Conservation (phyloP, 2,113 vertebrate species). For the Isurus oxyrinchus region DNA sequence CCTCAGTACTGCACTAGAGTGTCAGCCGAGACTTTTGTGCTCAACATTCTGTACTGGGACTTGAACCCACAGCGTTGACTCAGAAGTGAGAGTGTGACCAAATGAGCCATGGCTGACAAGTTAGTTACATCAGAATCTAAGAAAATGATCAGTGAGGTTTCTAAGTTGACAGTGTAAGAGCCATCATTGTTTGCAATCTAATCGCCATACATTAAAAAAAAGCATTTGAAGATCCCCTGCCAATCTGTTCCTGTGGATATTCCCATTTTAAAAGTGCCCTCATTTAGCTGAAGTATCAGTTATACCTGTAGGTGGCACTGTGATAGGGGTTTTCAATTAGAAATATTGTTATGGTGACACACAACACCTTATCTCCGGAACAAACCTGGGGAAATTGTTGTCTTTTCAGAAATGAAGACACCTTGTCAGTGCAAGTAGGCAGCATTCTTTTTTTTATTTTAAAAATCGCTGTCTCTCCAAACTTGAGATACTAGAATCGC, state of each 20-base stretch:
- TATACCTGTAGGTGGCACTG: slow-evolving; percentile 30
- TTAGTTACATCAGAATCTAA: not conserved
- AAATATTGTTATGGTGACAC: not conserved
- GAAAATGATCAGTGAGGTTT: not conserved
- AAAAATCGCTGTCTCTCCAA: not conserved
- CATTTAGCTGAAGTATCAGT: slow-evolving; percentile 8
- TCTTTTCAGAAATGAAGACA: not conserved
- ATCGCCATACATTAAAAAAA: not conserved
- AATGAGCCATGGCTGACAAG: not conserved
- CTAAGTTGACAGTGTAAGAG: not conserved
- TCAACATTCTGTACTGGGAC: not conserved
- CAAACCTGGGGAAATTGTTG: not conserved
- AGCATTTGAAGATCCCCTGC: not conserved
- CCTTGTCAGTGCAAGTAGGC: not conserved
- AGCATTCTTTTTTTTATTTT: not conserved
- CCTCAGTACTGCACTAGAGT: not conserved
- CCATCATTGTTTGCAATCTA: not conserved
- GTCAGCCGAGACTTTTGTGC: not conserved
- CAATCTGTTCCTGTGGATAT: not conserved
- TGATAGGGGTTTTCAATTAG: slow-evolving; percentile 3
- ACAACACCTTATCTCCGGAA: not conserved
- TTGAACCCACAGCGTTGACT: not conserved
- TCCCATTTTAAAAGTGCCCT: not conserved
- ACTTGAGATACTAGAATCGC: not conserved
- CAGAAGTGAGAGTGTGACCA: not conserved